Conservation (phyloP, 2,888 invertebrate genomes). For the Chymomyza caudatula region DNA sequence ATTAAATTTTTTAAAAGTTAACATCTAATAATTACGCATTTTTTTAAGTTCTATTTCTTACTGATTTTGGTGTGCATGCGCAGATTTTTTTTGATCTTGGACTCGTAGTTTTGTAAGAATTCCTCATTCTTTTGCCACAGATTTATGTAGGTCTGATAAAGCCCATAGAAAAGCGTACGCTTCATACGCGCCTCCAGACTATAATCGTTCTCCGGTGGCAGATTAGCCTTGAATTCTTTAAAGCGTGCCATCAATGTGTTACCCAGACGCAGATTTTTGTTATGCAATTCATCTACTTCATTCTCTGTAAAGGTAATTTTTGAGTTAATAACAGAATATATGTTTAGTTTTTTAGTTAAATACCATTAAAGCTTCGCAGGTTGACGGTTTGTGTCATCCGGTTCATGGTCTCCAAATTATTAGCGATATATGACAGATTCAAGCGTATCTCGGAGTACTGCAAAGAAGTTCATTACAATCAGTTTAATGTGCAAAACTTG, state of each 20-base stretch:
- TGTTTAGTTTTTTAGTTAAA: neutral
- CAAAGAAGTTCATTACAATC: slow-evolving; percentile 15
- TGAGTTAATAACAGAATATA: too few species aligned
- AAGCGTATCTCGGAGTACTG: slow-evolving; percentile 76
- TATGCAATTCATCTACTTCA: slow-evolving; percentile 76
- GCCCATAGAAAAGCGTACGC: slow-evolving; percentile 76
- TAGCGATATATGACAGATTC: slow-evolving; percentile 70
- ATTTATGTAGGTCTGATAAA: slow-evolving; percentile 76
- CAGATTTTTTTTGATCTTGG: slow-evolving; percentile 76
- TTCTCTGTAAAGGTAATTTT: slow-evolving; percentile 64
- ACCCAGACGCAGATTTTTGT: slow-evolving; percentile 75
- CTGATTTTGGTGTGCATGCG: slow-evolving; percentile 77
- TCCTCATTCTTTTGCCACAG: slow-evolving; percentile 76
- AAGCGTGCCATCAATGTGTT: slow-evolving; percentile 75
- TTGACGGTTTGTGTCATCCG: slow-evolving; percentile 76
- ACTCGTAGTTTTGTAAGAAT: slow-evolving; percentile 76
- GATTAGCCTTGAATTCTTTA: slow-evolving; percentile 74
- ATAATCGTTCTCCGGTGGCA: slow-evolving; percentile 75
- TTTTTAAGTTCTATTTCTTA: slow-evolving; percentile 49
- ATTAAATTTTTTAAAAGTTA: neutral
- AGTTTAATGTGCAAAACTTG: too few species aligned
- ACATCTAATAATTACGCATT: neutral
- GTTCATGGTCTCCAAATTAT: slow-evolving; percentile 75
- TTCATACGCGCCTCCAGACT: slow-evolving; percentile 77
- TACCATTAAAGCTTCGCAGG: slow-evolving; percentile 75